Evolutionary conservation across 2,888 invertebrate species (phyloP), one percentile per base, ranked within the genome.

Genomic region (Perithous albicinctus): DNA sequence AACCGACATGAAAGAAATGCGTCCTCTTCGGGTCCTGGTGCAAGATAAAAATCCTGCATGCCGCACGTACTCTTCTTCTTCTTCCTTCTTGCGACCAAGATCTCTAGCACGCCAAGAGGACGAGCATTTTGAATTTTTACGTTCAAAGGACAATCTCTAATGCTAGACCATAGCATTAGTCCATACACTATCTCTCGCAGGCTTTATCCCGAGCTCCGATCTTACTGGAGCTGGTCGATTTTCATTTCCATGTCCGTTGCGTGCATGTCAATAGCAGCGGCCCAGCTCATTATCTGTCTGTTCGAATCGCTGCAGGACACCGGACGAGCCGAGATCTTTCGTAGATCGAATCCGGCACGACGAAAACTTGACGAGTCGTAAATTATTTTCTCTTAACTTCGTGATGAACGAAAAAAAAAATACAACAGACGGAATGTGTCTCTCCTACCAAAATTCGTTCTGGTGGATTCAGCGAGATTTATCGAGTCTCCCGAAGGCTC

Each of bases 41-140:
- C 43, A 51, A 82, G 82, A 84, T 82, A 80, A 70, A 78, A 82
- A 84, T 84, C 84, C 29, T 46, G n/a, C 74, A 54, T 66, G 70
- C 77, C 43, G 70, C 32, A 15, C 63, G 29, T 29, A 2, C 29
- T 29, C 29, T 2, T 29, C 18, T 48, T 18, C 46, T 4, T 4
- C 18, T 20, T 48, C 46, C 4, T 15, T 20, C 46, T 15, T 18
- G 18, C 41, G 41, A 41, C 15, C 18, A 5, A 48, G 20, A 18
- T 48, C 46, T 15, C 6, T 2, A 48, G 46, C 46, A 32, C 32
- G 56, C 15, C 6, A 59, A 32, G n/a, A 20, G 18, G 46, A 48
- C 46, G 18, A 48, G 46, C 15, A 48, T 48, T 18, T 48, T 48
- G 7, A 20, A 48, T 48, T 48, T 48, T 48, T 15, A 48, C 46